Evolutionary conservation across 1,140 invertebrate species (phyloP).

Genomic region (Aphaenogaster ashmeadi): DNA sequence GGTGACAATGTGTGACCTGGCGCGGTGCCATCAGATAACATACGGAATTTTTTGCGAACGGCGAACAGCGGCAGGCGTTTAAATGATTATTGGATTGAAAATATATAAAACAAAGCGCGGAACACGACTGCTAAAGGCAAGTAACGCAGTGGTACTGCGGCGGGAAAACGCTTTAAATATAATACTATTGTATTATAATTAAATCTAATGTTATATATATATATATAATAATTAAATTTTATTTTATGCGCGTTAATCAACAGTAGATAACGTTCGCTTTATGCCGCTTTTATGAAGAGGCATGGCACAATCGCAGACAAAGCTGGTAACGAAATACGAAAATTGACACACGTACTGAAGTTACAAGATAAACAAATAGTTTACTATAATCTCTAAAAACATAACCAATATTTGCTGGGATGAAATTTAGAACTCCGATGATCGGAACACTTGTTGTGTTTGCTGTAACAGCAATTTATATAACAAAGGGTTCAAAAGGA

Average conservation of each 20-base stretch:
- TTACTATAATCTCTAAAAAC: background rate
- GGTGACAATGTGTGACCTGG: conserved; percentile 27
- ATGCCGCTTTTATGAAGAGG: background rate
- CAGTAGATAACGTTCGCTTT: background rate
- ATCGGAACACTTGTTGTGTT: background rate
- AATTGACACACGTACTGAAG: conserved; percentile 17
- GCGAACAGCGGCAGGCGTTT: background rate
- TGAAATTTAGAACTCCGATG: conserved; percentile 17
- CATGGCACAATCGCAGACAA: background rate
- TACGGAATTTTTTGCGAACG: conserved; percentile 34
- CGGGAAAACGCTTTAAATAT: background rate
- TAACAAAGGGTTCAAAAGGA: background rate
- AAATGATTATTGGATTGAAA: conserved; percentile 53
- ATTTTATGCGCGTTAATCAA: background rate
- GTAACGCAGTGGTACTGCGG: background rate
- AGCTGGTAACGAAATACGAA: background rate
- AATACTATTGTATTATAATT: background rate
- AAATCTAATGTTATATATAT: background rate
- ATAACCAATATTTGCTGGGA: background rate
- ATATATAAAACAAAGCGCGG: background rate
- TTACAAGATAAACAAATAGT: conserved; percentile 15
- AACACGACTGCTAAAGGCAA: background rate
- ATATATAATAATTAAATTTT: background rate
- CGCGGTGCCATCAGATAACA: conserved; percentile 51
- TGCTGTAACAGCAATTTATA: background rate